Percentiles rank a stretch among this genome's conserved stretches.
Evolutionary conservation across 2,888 invertebrate species (phyloP).

Genomic region (Actias luna): DNA sequence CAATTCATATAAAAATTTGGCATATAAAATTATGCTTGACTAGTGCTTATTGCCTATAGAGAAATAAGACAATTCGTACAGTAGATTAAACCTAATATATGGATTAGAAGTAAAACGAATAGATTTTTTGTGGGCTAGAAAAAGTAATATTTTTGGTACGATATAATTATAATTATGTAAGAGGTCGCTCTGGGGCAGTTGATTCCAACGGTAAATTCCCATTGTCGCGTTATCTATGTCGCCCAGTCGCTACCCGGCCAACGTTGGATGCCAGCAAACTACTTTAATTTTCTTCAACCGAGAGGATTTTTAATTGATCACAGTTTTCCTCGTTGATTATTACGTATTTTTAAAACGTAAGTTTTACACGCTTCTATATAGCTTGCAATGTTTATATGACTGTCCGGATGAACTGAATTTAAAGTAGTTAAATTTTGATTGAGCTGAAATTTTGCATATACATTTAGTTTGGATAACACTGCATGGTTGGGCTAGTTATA

Average conservation of each 20-base stretch:
- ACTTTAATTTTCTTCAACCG: slow-evolving; percentile 74
- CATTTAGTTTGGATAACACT: too few species aligned
- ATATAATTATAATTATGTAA: slow-evolving; percentile 60
- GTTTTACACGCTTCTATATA: too few species aligned
- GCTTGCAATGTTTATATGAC: too few species aligned
- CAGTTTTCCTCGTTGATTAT: slow-evolving; percentile 19
- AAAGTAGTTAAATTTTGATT: too few species aligned
- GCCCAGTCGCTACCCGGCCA: slow-evolving; percentile 52
- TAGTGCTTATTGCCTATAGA: too few species aligned
- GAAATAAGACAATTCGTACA: too few species aligned
- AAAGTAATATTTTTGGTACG: slow-evolving; percentile 28
- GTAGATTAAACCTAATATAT: too few species aligned
- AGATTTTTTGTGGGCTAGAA: neutral
- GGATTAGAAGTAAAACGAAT: neutral
- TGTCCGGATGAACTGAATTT: too few species aligned
- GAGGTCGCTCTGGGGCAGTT: slow-evolving; percentile 48
- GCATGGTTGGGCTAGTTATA: too few species aligned
- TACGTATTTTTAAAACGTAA: slow-evolving; percentile 20
- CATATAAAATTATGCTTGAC: too few species aligned
- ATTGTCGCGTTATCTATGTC: slow-evolving; percentile 72
- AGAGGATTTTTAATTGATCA: slow-evolving; percentile 56
- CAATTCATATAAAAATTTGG: too few species aligned
- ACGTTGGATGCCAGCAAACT: slow-evolving; percentile 51
- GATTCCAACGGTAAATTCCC: slow-evolving; percentile 67
- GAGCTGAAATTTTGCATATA: too few species aligned